Evolutionary conservation across 1,140 invertebrate species (phyloP).

Genomic region (Kradibia gibbosae): DNA sequence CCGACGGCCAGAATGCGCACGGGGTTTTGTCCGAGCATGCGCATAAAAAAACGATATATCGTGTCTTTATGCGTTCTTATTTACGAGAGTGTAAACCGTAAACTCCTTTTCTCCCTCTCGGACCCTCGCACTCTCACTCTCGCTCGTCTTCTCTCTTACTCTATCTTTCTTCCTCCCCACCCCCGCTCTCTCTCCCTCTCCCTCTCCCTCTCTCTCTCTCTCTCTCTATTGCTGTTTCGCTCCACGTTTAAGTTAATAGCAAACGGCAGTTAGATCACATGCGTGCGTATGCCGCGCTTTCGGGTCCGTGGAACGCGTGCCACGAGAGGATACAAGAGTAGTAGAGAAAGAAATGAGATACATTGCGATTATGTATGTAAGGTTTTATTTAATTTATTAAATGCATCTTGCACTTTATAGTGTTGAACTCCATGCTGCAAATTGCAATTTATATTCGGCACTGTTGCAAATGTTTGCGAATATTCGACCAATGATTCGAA

Average conservation of each 20-base stretch:
- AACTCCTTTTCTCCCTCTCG: not conserved
- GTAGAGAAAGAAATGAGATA: not conserved
- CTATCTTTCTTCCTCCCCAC: not conserved
- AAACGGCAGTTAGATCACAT: not conserved
- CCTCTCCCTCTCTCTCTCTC: not conserved
- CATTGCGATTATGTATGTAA: not conserved
- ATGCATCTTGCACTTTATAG: not conserved
- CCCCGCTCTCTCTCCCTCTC: not conserved
- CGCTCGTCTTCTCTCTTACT: not conserved
- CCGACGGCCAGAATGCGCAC: slow-evolving; percentile 23
- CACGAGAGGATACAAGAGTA: not conserved
- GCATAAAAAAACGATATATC: slow-evolving; percentile 60
- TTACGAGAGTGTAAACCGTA: slow-evolving; percentile 65
- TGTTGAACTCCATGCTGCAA: not conserved
- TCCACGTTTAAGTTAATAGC: not conserved
- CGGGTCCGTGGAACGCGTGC: not conserved
- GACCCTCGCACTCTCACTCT: not conserved
- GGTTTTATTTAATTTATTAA: slow-evolving; percentile 2
- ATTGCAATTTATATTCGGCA: slow-evolving; percentile 11
- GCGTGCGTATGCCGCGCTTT: not conserved
- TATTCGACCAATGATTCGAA: not conserved
- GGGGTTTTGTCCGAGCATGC: slow-evolving; percentile 21
- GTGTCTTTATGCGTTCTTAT: slow-evolving; percentile 64
- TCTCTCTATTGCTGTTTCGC: not conserved
- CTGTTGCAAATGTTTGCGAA: not conserved